Evolutionary conservation across 2,113 vertebrate species (phyloP), one percentile per base, ranked within the genome.

Genomic region (Gambusia holbrooki): DNA sequence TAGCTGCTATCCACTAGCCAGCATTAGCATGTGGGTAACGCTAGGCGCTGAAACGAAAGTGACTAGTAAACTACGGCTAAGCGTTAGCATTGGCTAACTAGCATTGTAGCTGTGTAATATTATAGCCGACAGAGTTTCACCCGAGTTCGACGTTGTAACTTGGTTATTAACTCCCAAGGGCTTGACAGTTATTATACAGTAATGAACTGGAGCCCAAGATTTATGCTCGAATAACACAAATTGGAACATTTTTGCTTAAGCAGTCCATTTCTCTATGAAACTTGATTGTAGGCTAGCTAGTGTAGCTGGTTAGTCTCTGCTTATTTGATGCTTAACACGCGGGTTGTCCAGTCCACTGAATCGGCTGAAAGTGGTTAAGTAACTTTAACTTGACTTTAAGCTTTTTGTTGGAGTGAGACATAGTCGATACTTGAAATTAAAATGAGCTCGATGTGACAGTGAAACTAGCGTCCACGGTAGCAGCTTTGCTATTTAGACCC

Each of bases 41-140:
- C 22, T 29, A 22, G 54, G 62, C 67, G 40, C 64, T 71, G 22
- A 13, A 64, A 29, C 58, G 71, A 28, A 40, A 69, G 30, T 13
- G 22, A 48, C 4, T 27, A 73, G 60, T 68, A 25, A 62, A 62
- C 68, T 85, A 74, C 69, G 32, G 76, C 60, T 68, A 67, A 15
- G 10, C 28, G 62, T 19, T 84, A 87, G 71, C 84, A 17, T 27
- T 17, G 66, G 86, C 75, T 67, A 77, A 45, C 27, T 82, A 87
- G 85, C 80, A 13, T 25, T 4, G 30, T 62, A 48, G 87, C 80
- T n/a, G 62, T 62, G 77, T 75, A 25, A 64, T 4, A 62, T 90
- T 86, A 83, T 83, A 93, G 77, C 79, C 51, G 71, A 82, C 66
- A 80, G 60, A 84, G 70, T 81, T 82, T 75, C 14, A 19, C 6